Base-by-base conservation (phyloP, 2,888 invertebrate species). In the Aleiodes leptofemur region DNA sequence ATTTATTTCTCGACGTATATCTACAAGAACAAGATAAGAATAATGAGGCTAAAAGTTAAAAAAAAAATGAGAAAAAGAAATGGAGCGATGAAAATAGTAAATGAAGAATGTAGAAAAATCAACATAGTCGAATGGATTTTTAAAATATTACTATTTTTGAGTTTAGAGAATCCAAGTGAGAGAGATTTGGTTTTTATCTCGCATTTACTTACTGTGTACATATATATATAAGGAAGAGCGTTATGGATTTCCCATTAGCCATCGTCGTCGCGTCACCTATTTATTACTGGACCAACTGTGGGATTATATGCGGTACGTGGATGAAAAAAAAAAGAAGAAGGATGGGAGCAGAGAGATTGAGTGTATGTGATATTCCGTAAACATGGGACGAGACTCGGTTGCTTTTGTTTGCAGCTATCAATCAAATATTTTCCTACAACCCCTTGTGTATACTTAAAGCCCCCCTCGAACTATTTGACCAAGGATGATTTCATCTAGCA, bases 1-100 rank as follows among this genome's bases (percentile, higher is more conserved):
- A 85, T 91, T 91, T 80, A 94, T 90, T 81, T 92, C 92, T 13
- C 90, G 90, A 57, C 92, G 90, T 68, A 94, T 92, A 83, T 91
- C 94, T 94, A 88, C 11, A 84, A 86, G 75, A 38, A 31, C 56
- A 53, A 72, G 69, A 61, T 69, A 68, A 16, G 43, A 43, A 43
- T 43, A 43, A 43, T 43, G 43, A 43, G 43, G 38, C 38, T 38
- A 38, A 38, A 38, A 38, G 38, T 8, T 23, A 55, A 34, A 57
- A 23, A 57, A 43, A 43, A 43, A 7, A 43, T 9, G 43, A 59
- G 14, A 59, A 59, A 14, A 23, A 43, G 29, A 13, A 69, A 69
- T 23, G 23, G 16, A 38, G 6, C 11, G 23, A 57, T 8, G 34
- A 61, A 38, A 61, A 61, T 23, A 23, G 23, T 23, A 14, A 38